Conservation (phyloP, 2,113 vertebrate species). For the Paramisgurnus dabryanus region DNA sequence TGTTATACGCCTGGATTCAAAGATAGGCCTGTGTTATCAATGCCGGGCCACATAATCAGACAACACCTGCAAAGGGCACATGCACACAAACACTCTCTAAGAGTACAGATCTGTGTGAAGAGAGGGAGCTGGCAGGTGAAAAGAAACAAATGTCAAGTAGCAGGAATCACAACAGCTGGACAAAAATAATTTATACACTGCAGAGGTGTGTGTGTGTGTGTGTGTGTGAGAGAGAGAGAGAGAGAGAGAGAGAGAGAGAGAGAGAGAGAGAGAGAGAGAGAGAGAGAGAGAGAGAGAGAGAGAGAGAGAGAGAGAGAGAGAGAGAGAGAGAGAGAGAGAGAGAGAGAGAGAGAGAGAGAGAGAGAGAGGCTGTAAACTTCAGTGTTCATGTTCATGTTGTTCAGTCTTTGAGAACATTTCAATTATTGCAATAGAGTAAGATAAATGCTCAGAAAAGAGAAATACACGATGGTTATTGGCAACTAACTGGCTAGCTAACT, state of each 20-base stretch:
- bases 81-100: constrained; percentile 44
- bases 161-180: constrained; percentile 57
- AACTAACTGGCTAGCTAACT: too few species aligned
- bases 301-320: constrained; percentile 6
- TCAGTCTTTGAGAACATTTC: neutral
- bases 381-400: neutral
- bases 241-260: neutral
- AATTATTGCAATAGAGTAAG: neutral
- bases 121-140: constrained; percentile 59
- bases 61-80: constrained; percentile 52
- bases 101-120: constrained; percentile 38
- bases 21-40: constrained; percentile 62
- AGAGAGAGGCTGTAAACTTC: constrained; percentile 9
- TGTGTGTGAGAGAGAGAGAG: constrained; percentile 4
- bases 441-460: neutral
- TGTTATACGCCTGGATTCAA: constrained; percentile 35
- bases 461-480: neutral
- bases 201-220: constrained; percentile 13
- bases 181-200: constrained; percentile 55
- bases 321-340: too few species aligned
- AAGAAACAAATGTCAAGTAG: constrained; percentile 65
- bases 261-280: neutral
- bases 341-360: constrained; percentile 5
- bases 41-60: constrained; percentile 56
- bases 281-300: neutral